These are phyloP conservation scores for Gadus chalcogrammus DNA, from an alignment of 2,113 vertebrate genomes.

Conservation along the genomic window DNA sequence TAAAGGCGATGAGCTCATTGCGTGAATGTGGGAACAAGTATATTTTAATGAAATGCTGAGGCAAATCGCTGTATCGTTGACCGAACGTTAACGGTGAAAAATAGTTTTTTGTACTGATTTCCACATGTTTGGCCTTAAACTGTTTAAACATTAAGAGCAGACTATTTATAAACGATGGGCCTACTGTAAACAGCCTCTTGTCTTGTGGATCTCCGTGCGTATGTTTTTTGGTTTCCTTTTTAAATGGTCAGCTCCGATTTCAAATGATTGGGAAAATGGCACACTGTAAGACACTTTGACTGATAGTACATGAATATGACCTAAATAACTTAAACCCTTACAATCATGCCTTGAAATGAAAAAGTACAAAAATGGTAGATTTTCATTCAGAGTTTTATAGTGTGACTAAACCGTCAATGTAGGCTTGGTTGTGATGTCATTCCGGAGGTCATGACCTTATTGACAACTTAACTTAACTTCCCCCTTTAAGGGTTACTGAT, in stretches of 20 bases:
- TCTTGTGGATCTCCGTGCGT: conserved; percentile 12
- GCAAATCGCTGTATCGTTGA: conserved; percentile 12
- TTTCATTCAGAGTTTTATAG: too few species aligned
- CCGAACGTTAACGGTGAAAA: conserved; percentile 32
- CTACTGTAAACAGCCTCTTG: conserved; percentile 27
- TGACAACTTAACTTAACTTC: too few species aligned
- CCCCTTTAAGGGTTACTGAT: too few species aligned
- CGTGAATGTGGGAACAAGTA: not conserved
- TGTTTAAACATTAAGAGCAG: conserved; percentile 49
- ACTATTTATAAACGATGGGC: conserved; percentile 37
- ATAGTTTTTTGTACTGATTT: conserved; percentile 44
- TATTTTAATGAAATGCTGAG: not conserved
- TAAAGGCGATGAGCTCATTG: too few species aligned
- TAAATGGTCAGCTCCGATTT: too few species aligned
- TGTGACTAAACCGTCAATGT: too few species aligned
- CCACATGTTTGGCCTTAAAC: conserved; percentile 30
- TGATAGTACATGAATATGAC: conserved; percentile 29
- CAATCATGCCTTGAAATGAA: too few species aligned
- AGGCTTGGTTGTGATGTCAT: too few species aligned
- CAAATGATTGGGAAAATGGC: conserved; percentile 4
- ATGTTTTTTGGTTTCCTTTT: not conserved
- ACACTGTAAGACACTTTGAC: conserved; percentile 23
- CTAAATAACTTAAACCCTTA: too few species aligned
- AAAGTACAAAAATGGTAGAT: too few species aligned
- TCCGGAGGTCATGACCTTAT: too few species aligned